Evolutionary conservation across 2,113 vertebrate species (phyloP).

Genomic region (Eudorcas thomsonii): DNA sequence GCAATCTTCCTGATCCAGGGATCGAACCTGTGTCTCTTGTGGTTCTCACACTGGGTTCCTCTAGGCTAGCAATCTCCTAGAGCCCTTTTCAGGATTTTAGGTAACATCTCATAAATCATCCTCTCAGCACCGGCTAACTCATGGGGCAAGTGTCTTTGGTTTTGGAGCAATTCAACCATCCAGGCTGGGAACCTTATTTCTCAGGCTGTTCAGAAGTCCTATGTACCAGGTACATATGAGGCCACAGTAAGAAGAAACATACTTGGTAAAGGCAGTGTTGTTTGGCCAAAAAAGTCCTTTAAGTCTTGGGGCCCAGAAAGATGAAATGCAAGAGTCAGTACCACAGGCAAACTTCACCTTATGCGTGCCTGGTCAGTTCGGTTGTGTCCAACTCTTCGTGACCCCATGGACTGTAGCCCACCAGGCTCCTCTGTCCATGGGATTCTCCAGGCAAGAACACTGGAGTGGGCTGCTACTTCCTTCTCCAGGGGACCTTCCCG

Average conservation of each 20-base stretch:
- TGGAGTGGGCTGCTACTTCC: neutral
- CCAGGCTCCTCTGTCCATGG: neutral
- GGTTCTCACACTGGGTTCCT: neutral
- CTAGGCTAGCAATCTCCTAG: neutral
- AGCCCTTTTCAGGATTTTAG: neutral
- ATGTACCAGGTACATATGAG: neutral
- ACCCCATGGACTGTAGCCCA: neutral
- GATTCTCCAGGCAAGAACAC: neutral
- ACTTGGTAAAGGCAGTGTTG: neutral
- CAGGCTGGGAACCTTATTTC: neutral
- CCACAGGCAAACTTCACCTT: neutral
- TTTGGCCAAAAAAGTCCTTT: neutral
- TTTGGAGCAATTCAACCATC: neutral
- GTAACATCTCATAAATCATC: neutral
- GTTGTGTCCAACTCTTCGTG: neutral
- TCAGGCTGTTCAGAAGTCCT: neutral
- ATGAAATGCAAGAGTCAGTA: neutral
- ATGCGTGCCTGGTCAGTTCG: accelerated
- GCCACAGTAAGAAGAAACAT: neutral
- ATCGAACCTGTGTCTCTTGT: accelerated
- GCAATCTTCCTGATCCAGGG: neutral
- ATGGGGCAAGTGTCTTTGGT: neutral
- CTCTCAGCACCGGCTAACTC: neutral
- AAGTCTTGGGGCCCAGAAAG: neutral
- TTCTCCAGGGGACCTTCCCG: neutral